Base-by-base conservation (phyloP, 2,113 vertebrate genomes). In the Aphelocoma coerulescens region DNA sequence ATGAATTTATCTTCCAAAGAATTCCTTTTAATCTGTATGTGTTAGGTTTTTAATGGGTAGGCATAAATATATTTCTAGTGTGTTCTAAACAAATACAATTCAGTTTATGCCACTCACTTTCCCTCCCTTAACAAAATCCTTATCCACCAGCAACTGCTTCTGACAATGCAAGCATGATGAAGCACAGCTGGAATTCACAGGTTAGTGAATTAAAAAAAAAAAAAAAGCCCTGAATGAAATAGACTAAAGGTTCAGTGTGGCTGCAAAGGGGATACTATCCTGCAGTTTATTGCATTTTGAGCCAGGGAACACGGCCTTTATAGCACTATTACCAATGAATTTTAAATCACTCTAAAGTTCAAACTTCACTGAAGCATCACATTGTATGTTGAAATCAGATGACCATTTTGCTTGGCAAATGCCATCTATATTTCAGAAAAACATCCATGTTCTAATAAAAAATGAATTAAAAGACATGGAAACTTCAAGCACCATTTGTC, bases 391-490 rank as follows among this genome's bases (percentile, higher is more conserved):
- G 88, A 97, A 96, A 98, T 97, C 97, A 96, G 97, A 98, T 96
- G 95, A 95, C 95, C 96, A 48, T 97, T 98, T 97, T 98, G 95
- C 93, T 89, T 94, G 93, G 97, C 95, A 98, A 98, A 98, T 98
- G 97, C 67, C 98, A 98, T 96, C 97, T 98, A 96, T 97, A 98
- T 97, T 98, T 97, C 96, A 97, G 96, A 96, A 97, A 97, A 97
- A 97, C 96, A 95, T 96, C 91, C 97, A 95, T 98, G 97, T 97
- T 97, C 97, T 97, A 98, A 98, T 98, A 87, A 98, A 98, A 98
- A 98, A 97, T 95, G 94, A 98, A 98, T 98, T 98, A 98, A 97
- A 97, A 98, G 97, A 98, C 97, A 97, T 88, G 95, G 94, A 95
- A 97, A 94, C 97, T 97, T 97, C 97, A 97, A 98, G 98, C 97